These are phyloP conservation scores for Choristoneura rosaceana DNA, from an alignment of 2,888 invertebrate genomes.

Conservation along the genomic window DNA sequence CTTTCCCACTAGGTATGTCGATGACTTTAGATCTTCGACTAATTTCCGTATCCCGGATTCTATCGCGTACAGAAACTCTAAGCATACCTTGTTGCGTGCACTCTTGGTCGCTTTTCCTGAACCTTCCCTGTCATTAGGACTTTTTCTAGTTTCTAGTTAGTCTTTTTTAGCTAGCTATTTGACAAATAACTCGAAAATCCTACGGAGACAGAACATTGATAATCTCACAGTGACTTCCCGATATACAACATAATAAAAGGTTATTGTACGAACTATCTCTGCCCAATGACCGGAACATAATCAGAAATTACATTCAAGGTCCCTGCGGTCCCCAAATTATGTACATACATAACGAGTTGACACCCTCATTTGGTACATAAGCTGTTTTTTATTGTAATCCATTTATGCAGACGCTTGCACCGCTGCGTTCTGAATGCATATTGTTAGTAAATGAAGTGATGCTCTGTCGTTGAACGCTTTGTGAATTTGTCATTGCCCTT, in stretches of 20 bases:
- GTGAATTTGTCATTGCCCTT: slow-evolving; percentile 13
- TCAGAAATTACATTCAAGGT: neutral
- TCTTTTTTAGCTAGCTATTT: too few relatives aligned
- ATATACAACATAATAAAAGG: neutral
- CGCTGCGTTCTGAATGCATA: slow-evolving; percentile 17
- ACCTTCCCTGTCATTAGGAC: too few relatives aligned
- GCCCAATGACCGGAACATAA: neutral
- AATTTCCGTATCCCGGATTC: too few relatives aligned
- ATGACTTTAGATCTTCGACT: too few relatives aligned
- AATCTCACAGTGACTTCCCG: too few relatives aligned
- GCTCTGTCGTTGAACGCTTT: slow-evolving; percentile 1
- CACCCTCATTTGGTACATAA: slow-evolving; percentile 11
- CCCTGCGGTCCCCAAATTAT: slow-evolving; percentile 13
- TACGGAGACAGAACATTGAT: too few relatives aligned
- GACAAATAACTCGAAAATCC: too few relatives aligned
- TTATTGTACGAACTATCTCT: neutral
- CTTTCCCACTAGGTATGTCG: too few relatives aligned
- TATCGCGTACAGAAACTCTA: too few relatives aligned
- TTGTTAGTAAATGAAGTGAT: slow-evolving; percentile 14
- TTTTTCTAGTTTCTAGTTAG: too few relatives aligned
- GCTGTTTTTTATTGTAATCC: slow-evolving; percentile 22
- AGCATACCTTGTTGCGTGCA: too few relatives aligned
- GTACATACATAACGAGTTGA: slow-evolving; percentile 7
- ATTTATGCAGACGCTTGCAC: neutral
- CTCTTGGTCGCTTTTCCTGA: too few relatives aligned